Base-by-base conservation (phyloP, 2,888 invertebrate genomes). In the Heteromurus nitidus region DNA sequence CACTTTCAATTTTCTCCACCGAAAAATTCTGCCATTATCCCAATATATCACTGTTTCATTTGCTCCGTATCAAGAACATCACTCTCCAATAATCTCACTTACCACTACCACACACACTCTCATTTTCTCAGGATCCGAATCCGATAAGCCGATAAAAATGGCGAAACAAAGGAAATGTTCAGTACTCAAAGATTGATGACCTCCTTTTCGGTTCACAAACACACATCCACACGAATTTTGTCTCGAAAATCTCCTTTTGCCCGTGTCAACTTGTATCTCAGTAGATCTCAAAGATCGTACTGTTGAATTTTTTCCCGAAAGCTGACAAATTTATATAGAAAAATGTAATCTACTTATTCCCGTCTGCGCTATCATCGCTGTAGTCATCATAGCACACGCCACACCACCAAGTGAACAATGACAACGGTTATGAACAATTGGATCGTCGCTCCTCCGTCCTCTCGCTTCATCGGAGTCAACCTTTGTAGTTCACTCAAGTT, bases 81-180 rank as follows among this genome's bases (percentile, higher is more conserved):
- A 50, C 50, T n/a, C n/a, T 20, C 24, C 16, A 22, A 55, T 22
- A 55, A 20, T 62, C 62, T 18, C 31, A 30, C 62, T 62, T 73
- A 73, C 73, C 73, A 73, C 73, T 73, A 73, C 73, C 73, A 73
- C 73, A 20, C 3, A 50, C 62, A 73, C 44, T 50, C 50, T 44
- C 73, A 73, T 73, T 1, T 44, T 73, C 13, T 18, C 36, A 16
- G 26, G 50, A 20, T 53, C 18, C 18, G 26, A 62, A 62, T 62
- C 62, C n/a, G 31, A 30, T 18, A 44, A n/a, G n/a, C n/a, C n/a
- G n/a, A n/a, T 16, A 55, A 55, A 47, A 47, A 16, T 47, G 22
- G 22, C 55, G 55, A 22, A 55, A 55, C 7, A 20, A 55, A 20
- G 22, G 16, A 55, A 24, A 24, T 55, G 22, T 9, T 16, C 3